Evolutionary conservation across 2,888 invertebrate species (phyloP), one percentile per base, ranked within the genome.

Genomic region (Dione vanillae): DNA sequence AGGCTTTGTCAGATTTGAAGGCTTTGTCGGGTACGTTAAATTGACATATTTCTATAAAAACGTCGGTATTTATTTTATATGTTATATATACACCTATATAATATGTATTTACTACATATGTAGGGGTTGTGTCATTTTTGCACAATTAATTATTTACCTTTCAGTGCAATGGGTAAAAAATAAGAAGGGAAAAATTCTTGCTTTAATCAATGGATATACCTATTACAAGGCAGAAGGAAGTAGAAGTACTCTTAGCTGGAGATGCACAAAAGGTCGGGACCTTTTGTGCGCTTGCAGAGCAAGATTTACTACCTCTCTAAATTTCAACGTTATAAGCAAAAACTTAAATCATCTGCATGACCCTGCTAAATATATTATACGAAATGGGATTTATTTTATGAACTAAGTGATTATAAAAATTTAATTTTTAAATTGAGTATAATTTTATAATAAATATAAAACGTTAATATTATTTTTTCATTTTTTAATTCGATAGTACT

Each of bases 161-260:
- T 51, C 77, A 83, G 82, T 81, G 3, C 74, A 56, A 49, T 81
- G 73, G 70, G 69, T 80, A 9, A 71, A 19, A 6, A 82, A 80
- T 41, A 71, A 49, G 16, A 16, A 68, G 0, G 81, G 83, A 0
- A 82, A 76, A 43, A 62, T 49, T 10, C 35, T 82, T 16, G 80
- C 79, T 0, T 12, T 85, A 10, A 16, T 80, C 0, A 69, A 77
- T 9, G 79, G 79, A 0, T 77, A 73, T 64, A 74, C 77, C 0
- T 82, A 78, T 69, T 80, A 77, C 65, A 52, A 65, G 6, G 70
- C 74, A 11, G 64, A 20, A 3, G 69, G 41, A 16, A 66, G 52
- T 1, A 59, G 27, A 2, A 70, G 11, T 27, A 75, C 74, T 0
- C 41, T 74, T 6, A 68, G 64, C 0, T 82, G 79, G 81, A 52